Evolutionary conservation across 1,140 invertebrate genomes (phyloP).

Genomic region (Pissodes strobi): DNA sequence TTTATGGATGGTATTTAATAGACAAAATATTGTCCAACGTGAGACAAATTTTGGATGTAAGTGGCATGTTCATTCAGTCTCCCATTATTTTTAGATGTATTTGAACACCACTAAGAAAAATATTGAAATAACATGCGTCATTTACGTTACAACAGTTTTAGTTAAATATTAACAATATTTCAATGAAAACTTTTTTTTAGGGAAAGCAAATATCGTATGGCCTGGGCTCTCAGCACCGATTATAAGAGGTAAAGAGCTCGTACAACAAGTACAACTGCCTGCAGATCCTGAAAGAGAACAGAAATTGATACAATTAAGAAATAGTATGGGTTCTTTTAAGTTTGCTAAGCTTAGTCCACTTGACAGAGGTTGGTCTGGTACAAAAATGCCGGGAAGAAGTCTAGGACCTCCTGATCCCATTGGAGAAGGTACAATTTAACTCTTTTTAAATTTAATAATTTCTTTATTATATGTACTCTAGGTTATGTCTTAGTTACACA

Average conservation of each 20-base stretch:
- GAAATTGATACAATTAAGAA: conserved; percentile 72
- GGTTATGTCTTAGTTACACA: not conserved
- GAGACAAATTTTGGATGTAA: too few relatives aligned
- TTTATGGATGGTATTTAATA: too few relatives aligned
- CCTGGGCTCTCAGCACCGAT: conserved; percentile 89
- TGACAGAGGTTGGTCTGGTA: conserved; percentile 88
- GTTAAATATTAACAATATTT: too few relatives aligned
- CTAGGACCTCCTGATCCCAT: conserved; percentile 86
- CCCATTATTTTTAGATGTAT: too few relatives aligned
- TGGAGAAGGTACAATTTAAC: conserved; percentile 67
- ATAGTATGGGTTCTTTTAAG: conserved; percentile 68
- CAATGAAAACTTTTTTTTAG: too few relatives aligned
- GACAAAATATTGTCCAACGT: not conserved
- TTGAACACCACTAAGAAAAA: too few relatives aligned
- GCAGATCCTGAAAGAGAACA: conserved; percentile 73
- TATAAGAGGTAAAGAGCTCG: conserved; percentile 74
- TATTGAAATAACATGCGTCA: too few relatives aligned
- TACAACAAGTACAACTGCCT: conserved; percentile 70
- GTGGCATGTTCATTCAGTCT: too few relatives aligned
- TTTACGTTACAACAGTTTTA: too few relatives aligned
- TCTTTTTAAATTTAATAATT: not conserved
- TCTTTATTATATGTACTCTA: not conserved
- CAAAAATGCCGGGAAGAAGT: conserved; percentile 78
- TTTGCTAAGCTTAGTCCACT: conserved; percentile 72
- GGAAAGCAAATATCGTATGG: conserved; percentile 83